phyloP scores from a whole-genome alignment of 2,113 vertebrate genomes.

The Pachyramphus minor region DNA sequence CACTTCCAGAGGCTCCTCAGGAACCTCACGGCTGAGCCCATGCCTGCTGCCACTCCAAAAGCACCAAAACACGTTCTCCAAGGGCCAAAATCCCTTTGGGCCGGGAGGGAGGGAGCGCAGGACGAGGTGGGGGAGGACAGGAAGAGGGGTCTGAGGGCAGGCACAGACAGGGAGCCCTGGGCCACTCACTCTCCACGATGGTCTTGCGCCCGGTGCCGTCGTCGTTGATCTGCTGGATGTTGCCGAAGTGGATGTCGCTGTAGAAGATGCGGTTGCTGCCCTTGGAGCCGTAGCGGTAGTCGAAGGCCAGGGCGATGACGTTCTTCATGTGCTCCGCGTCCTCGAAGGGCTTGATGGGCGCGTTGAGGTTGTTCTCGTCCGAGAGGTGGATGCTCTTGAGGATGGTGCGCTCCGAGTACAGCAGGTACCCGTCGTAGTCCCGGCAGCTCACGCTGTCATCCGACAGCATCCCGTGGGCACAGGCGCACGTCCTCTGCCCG shows the following conservation, averaged over 20 bases:
- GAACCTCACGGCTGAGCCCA: background rate
- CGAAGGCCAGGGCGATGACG: conserved; percentile 92
- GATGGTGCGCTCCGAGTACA: conserved; percentile 95
- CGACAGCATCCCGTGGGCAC: conserved; percentile 92
- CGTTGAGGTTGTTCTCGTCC: conserved; percentile 92
- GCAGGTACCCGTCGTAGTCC: conserved; percentile 93
- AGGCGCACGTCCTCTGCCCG: conserved; percentile 84
- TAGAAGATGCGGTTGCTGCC: conserved; percentile 93
- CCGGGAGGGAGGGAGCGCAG: fast-evolving
- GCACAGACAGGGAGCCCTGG: fast-evolving
- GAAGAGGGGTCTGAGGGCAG: background rate
- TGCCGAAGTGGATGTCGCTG: conserved; percentile 98
- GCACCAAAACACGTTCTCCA: fast-evolving
- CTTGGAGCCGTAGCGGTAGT: conserved; percentile 84
- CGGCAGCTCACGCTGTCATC: conserved; percentile 87
- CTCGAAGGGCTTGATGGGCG: conserved; percentile 95
- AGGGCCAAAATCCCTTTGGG: background rate
- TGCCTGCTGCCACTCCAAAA: background rate
- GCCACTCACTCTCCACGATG: conserved; percentile 91
- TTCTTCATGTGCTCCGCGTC: conserved; percentile 98
- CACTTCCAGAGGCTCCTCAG: background rate
- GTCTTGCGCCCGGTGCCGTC: conserved; percentile 87
- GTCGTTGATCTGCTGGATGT: conserved; percentile 96
- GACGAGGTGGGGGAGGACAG: background rate
- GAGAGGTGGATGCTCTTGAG: conserved; percentile 97